These are phyloP conservation scores for Drosophila azteca DNA, from an alignment of 1,140 invertebrate genomes.

Conservation along the genomic window DNA sequence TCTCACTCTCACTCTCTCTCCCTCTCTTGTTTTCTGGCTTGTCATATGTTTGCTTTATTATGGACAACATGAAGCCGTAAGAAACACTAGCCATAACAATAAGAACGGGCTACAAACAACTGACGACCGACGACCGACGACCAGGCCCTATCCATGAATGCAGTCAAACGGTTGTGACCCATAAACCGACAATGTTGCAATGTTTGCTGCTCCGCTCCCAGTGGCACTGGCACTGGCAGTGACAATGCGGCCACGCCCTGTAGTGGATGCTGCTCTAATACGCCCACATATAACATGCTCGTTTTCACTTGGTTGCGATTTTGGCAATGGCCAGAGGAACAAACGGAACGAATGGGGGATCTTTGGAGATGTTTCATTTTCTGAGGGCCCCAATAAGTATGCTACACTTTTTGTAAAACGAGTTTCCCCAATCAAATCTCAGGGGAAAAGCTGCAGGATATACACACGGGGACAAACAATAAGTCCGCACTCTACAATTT, in stretches of 20 bases:
- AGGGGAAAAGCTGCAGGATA: too few species aligned
- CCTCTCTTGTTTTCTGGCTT: not conserved
- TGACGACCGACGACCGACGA: constrained; percentile 1
- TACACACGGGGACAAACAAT: too few species aligned
- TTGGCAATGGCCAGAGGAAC: constrained; percentile 6
- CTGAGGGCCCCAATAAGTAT: not conserved
- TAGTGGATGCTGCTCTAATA: constrained; percentile 22
- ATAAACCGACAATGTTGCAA: constrained; percentile 75
- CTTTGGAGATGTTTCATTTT: not conserved
- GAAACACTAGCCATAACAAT: constrained; percentile 74
- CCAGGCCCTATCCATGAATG: constrained; percentile 29
- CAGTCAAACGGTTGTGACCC: constrained; percentile 72
- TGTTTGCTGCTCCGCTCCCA: constrained; percentile 11
- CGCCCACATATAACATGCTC: constrained; percentile 48
- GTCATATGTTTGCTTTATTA: constrained; percentile 77
- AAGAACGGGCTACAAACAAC: constrained; percentile 57
- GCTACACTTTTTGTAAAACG: too few species aligned
- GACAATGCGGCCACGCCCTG: constrained; percentile 32
- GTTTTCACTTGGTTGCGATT: constrained; percentile 40
- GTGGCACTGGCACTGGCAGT: constrained; percentile 20
- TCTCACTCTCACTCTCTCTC: constrained; percentile 15
- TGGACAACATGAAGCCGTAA: constrained; percentile 64
- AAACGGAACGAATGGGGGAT: not conserved
- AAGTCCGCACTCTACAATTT: too few species aligned
- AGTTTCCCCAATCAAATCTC: too few species aligned